phyloP scores from a whole-genome alignment of 2,888 invertebrate species.

The Dynastes tityus region DNA sequence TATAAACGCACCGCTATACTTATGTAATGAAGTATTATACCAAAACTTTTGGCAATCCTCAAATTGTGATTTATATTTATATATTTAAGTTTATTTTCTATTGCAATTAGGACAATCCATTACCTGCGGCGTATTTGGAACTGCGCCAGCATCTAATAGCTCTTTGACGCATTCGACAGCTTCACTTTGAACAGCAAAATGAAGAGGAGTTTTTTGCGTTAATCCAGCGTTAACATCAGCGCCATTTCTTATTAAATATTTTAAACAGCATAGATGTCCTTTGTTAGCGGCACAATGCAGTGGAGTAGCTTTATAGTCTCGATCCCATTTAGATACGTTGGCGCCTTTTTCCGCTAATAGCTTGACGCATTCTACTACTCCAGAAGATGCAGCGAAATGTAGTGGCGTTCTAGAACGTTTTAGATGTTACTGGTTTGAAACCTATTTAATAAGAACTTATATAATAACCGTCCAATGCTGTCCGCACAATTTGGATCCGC shows the following conservation, averaged over 20 bases:
- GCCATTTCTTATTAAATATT: slow-evolving; percentile 79
- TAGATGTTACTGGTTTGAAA: neutral
- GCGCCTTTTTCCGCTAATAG: slow-evolving; percentile 81
- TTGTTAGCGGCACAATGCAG: slow-evolving; percentile 84
- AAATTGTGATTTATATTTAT: neutral
- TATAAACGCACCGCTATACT: no score
- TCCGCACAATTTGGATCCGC: slow-evolving; percentile 80
- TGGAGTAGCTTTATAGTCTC: slow-evolving; percentile 79
- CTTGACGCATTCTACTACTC: slow-evolving; percentile 81
- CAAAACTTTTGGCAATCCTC: no score
- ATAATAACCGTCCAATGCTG: slow-evolving; percentile 77
- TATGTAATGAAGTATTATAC: no score
- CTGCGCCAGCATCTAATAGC: slow-evolving; percentile 84
- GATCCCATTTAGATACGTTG: slow-evolving; percentile 81
- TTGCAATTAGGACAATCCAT: slow-evolving; percentile 4
- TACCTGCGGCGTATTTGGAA: slow-evolving; percentile 88
- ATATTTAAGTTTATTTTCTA: neutral
- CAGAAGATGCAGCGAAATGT: slow-evolving; percentile 86
- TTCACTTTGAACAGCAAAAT: slow-evolving; percentile 87
- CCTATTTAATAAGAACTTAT: neutral
- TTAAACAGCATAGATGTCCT: slow-evolving; percentile 76
- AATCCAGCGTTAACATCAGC: slow-evolving; percentile 87
- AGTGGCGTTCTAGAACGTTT: slow-evolving; percentile 74
- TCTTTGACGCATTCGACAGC: slow-evolving; percentile 82
- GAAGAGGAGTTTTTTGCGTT: slow-evolving; percentile 81